Base-by-base conservation (phyloP, 1,140 invertebrate species). In the Tetramorium parvispinum region DNA sequence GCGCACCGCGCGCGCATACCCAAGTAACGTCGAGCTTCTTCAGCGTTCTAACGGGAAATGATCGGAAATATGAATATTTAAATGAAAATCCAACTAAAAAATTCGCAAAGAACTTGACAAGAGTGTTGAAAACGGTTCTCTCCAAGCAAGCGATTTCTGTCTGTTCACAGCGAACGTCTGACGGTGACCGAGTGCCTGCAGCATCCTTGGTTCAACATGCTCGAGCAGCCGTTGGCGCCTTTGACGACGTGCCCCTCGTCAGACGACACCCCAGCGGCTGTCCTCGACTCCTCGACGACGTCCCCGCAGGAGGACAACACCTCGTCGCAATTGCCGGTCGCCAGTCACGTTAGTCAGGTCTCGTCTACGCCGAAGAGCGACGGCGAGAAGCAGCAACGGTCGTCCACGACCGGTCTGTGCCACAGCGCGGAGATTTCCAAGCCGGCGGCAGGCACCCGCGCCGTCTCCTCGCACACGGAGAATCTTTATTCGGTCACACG, bases 181-280 rank as follows among this genome's bases (percentile, higher is more conserved):
- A 96, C 96, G 61, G 96, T 96, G 24, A 95, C 95, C 43, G 96
- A 97, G 76, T 97, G 97, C 87, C 94, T 97, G 13, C 93, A 96
- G 59, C 97, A 97, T 92, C 93, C 96, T 1, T 97, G 97, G 97
- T 94, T 97, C 87, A 59, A 21, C 8, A 77, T 93, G 66, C 94
- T 92, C 89, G 91, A 93, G 53, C 93, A 92, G 18, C 91, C 92
- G 4, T 76, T 86, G 32, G 66, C 89, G 8, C 65, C 89, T 1
- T 10, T 78, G 61, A 66, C 81, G 37, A 57, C 24, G 10, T 71
- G 89, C 1, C 37, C 88, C 11, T 24, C 81, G 71, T 82, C 79
- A 11, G 68, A 83, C 8, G 78, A 88, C 10, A 70, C 76, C 2
- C 63, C 87, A 0, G n/a, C 76, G 0, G 24, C 61, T 1, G 40